Conservation (phyloP, 1,140 invertebrate species). For the Zelostemma sp. region DNA sequence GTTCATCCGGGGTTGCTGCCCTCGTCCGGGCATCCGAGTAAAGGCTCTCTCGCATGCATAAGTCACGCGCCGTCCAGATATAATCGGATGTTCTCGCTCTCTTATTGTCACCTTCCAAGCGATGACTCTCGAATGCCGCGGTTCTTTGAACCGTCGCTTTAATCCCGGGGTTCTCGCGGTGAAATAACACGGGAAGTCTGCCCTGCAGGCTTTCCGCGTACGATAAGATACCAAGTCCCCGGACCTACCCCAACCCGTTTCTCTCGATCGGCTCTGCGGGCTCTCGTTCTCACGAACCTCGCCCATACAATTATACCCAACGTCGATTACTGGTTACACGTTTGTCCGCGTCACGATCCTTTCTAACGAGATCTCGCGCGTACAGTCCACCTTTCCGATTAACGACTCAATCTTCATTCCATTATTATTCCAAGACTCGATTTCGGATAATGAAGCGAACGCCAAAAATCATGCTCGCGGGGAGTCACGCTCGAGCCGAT, state of each 20-base stretch:
- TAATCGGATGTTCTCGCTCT: slow-evolving; percentile 20
- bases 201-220: too few species aligned
- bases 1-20: slow-evolving; percentile 68
- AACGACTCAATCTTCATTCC: too few species aligned
- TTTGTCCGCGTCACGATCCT: not conserved
- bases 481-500: too few species aligned
- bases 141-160: too few species aligned
- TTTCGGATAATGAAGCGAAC: too few species aligned
- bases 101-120: too few species aligned
- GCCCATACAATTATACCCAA: not conserved
- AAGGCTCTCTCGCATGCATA: slow-evolving; percentile 29
- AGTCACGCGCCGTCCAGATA: slow-evolving; percentile 17
- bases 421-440: too few species aligned
- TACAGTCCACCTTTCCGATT: too few species aligned
- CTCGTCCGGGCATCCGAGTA: slow-evolving; percentile 57
- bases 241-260: slow-evolving; percentile 8
- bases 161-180: too few species aligned
- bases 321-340: not conserved
- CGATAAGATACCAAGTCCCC: slow-evolving; percentile 14
- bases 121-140: too few species aligned
- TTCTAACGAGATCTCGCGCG: too few species aligned
- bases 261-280: not conserved
- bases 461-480: too few species aligned
- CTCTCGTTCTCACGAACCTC: slow-evolving; percentile 16
- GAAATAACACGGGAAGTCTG: not conserved